Evolutionary conservation across 2,113 vertebrate genomes (phyloP), one percentile per base, ranked within the genome.

Genomic region (Paralichthys olivaceus): DNA sequence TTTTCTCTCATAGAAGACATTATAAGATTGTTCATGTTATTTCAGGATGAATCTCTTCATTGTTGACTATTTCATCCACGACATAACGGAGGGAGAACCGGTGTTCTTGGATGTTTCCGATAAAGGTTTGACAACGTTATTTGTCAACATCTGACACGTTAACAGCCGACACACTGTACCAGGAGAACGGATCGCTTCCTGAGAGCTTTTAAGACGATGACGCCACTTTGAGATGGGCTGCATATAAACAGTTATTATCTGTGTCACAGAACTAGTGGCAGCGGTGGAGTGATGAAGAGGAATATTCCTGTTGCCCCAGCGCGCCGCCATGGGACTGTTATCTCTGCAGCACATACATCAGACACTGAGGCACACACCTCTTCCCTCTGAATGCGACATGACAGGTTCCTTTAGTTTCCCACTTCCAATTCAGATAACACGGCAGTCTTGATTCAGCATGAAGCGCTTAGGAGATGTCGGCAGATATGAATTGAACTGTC

Each of bases 401-500:
- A 90, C 89, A 93, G 87, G 60, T 85, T 87, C 80, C 83, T 90
- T 93, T 91, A 86, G 84, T 88, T 89, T 85, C 83, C 84, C 84
- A 87, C 85, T 89, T 84, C 81, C 84, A 82, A 79, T 75, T 65
- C 89, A 83, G 85, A 88, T 89, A 90, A 86, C 86, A 71, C 75
- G 32, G 72, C 83, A 17, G 79, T 72, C 77, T 77, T 89, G 83
- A 90, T 90, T 87, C 72, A 32, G 71, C 86, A 67, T 86, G 89
- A 88, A 84, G 83, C 40, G 89, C 89, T 90, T 81, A 89, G 77
- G 89, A 91, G 90, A 91, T 93, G 92, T 91, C 91, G 84, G 28
- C 80, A 67, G 90, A 92, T 91, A 90, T 91, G 91, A 93, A 93
- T 90, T 76, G 84, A 91, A 73, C 84, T 92, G 92, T 91, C 92